Evolutionary conservation across 2,113 vertebrate species (phyloP), one percentile per base, ranked within the genome.

Genomic region (Gobius niger): DNA sequence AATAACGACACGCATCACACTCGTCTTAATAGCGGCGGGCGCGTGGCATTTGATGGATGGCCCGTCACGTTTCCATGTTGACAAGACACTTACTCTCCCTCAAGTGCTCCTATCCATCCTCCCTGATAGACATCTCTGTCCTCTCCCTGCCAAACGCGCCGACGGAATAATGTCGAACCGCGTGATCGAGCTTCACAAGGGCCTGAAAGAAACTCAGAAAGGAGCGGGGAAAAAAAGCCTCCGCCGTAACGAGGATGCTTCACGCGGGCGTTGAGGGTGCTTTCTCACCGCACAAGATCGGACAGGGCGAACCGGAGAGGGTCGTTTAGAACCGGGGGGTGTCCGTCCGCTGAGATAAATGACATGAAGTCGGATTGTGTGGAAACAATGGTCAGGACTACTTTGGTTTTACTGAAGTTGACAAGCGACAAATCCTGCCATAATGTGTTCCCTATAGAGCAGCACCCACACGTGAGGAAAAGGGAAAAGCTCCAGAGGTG

Each of bases 71-170:
- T 74, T 61, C 18, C 47, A 62, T 56, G 67, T 67, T 80, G 80
- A 88, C 83, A 77, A 73, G 78, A 78, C 50, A 62, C 73, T 84
- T 68, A 56, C 62, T 82, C 78, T 82, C 54, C 18, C 15, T 80
- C 65, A 63, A 49, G 47, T 64, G 63, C 6, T 34, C 62, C 65
- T 14, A 57, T 71, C 51, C 50, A 9, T 56, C 71, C 75, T 65
- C 75, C 66, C 46, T 18, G 64, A 64, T 16, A 54, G 54, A 69
- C 79, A 74, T 15, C 42, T 42, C 64, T 41, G 19, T 60, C 40
- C 57, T 41, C 53, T 57, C 54, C 19, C 12, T 5, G 50, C 19
- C 16, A 14, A 44, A 15, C 42, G 49, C 61, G 52, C 57, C 44
- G 10, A 34, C 47, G 68, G 47, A 66, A 83, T 81, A 69, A 75